phyloP scores from a whole-genome alignment of 2,113 vertebrate genomes.

The Aythya baeri region DNA sequence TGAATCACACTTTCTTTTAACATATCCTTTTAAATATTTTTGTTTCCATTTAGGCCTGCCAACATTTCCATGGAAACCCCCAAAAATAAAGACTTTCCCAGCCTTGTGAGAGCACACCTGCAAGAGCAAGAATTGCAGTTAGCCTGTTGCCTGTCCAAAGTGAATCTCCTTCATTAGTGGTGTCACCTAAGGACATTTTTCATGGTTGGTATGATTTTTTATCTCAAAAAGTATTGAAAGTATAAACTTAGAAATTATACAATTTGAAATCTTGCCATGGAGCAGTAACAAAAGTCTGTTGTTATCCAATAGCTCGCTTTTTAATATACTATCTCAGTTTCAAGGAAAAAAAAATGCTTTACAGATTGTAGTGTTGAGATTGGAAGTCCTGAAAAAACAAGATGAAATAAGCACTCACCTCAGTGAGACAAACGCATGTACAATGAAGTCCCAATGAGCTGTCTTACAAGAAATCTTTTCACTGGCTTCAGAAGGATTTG shows the following conservation, averaged over 20 bases:
- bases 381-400: conserved; percentile 2
- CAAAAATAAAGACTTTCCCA: conserved; percentile 55
- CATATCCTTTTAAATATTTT: conserved; percentile 60
- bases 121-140: conserved; percentile 10
- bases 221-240: not conserved
- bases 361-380: not conserved
- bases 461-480: conserved; percentile 7
- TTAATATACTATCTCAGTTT: not conserved
- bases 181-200: conserved; percentile 49
- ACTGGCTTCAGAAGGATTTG: conserved; percentile 10
- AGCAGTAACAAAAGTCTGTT: not conserved
- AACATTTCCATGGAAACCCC: conserved; percentile 63
- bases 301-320: not conserved
- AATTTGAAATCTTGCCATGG: not conserved
- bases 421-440: not conserved
- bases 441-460: conserved; percentile 5
- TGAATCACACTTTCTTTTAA: not conserved
- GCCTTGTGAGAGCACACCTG: conserved; percentile 62
- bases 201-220: not conserved
- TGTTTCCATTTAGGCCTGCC: conserved; percentile 65
- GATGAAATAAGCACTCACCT: conserved; percentile 5
- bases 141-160: not conserved
- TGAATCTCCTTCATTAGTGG: not conserved
- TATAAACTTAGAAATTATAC: not conserved
- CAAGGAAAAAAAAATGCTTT: not conserved